Evolutionary conservation across 30 jellyfish, hydroid and myxozoan species (phyloP), one percentile per base, ranked within the genome.

Genomic region (Cassiopea andromeda): DNA sequence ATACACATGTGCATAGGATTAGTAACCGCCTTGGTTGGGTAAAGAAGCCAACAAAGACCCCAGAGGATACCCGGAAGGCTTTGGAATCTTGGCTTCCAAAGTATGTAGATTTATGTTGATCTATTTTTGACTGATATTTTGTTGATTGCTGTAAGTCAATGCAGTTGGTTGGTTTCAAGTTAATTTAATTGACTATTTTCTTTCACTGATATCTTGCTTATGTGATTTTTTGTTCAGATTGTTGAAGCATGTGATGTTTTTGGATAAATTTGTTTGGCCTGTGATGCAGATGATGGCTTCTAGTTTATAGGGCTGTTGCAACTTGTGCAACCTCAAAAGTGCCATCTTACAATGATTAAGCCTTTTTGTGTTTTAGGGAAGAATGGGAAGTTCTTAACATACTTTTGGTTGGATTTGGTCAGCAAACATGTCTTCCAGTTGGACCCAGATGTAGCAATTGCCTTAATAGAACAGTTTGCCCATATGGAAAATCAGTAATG

Each of bases 331-430:
- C 38, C 38, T 27, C 38, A 27, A 27, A 27, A 27, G 38, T 27
- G 38, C 38, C 64, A 54, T 3, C 64, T 54, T 54, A 10, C 7
- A 10, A 54, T 6, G 7, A 54, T 0, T 19, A 66, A 7, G 15
- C 9, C 1, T 73, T 58, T 91, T 70, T 66, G 7, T 18, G 43
- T 67, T 81, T 73, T 60, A 96, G 99, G 71, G 96, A 90, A 27
- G 98, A 92, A 82, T 96, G 99, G 99, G 83, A 85, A 54, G 91
- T 83, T 19, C 81, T 96, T 10, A 96, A 96, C 73, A 76, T 90
- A 1, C 87, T 96, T 44, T 74, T 96, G 78, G 99, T 96, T 48
- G 99, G 99, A 2, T 96, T 96, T 89, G 99, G 99, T 1, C 99
- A 96, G 68, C 97, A 92, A 71, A 93, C 97, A 16, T 96, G 99